Base-by-base conservation (phyloP, 1,140 invertebrate genomes). In the Globodera rostochiensis region DNA sequence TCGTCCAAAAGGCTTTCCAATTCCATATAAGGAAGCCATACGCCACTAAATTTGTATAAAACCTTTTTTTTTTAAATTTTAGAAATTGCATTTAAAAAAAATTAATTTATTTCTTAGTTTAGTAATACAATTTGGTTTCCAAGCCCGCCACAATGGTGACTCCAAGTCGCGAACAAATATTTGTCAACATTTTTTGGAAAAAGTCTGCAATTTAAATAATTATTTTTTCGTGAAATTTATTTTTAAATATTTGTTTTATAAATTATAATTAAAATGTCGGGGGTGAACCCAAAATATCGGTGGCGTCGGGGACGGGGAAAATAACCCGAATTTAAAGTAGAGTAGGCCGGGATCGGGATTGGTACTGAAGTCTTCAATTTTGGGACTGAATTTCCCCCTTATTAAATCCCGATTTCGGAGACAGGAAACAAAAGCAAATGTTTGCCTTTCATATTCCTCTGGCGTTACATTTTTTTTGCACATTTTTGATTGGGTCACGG, bases 11-110 rank as follows among this genome's bases (percentile, higher is more conserved):
- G 66, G 49, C 25, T 46, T 46, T 67, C 75, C 75, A 60, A 77
- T 77, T 66, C 75, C 75, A 36, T 77, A 77, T 6, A 77, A 36
- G 4, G 75, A 77, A 60, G 75, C 53, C 21, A 77, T 67, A 21
- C 75, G 75, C 46, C 47, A 77, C 49, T 71, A 71, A 71, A 71
- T 4, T 71, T 19, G n/a, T 71, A 13, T 6, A 19, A 69, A 69
- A 69, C n/a, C 25, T 25, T 15, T 66, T 64, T n/a, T n/a, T 15
- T 21, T 69, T 45, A 69, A 69, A 13, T 69, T 69, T 69, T 1
- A 36, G 36, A 36, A 36, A 36, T 36, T 0, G 36, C 36, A 36
- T 0, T 36, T 36, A 1, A 36, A 36, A 36, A 3, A 36, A 36
- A 36, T 36, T 36, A 36, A 36, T 36, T 36, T 36, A 36, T 36